Percentiles rank a stretch among this genome's conserved stretches.
These are phyloP conservation scores for Macrobrachium nipponense DNA, from an alignment of 1,140 invertebrate species.

Conservation along the genomic window DNA sequence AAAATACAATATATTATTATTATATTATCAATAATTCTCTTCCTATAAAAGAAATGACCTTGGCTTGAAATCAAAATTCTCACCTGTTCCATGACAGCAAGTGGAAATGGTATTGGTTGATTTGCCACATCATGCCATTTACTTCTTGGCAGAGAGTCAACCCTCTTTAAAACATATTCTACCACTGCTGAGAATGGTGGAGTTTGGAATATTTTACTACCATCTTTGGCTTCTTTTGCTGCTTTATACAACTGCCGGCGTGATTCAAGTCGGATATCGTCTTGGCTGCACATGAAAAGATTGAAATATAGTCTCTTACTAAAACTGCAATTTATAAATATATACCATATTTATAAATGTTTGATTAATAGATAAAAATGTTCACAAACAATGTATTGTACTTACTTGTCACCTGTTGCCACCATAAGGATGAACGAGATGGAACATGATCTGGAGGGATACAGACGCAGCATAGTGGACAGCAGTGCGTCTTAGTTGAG, in stretches of 20 bases:
- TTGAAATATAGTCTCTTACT: constrained; percentile 64
- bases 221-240: constrained; percentile 68
- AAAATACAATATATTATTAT: no score
- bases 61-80: background rate
- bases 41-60: background rate
- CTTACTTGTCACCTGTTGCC: constrained; percentile 84
- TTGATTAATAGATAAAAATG: background rate
- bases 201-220: constrained; percentile 66
- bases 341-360: constrained; percentile 1
- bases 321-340: no score
- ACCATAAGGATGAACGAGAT: constrained; percentile 84
- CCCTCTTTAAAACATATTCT: constrained; percentile 76
- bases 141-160: constrained; percentile 73
- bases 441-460: constrained; percentile 82
- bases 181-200: constrained; percentile 77
- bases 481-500: constrained; percentile 82
- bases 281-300: constrained; percentile 73
- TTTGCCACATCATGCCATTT: constrained; percentile 75
- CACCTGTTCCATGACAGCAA: constrained; percentile 62
- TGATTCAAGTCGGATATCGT: constrained; percentile 81
- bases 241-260: constrained; percentile 78
- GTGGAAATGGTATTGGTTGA: constrained; percentile 76
- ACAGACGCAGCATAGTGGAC: constrained; percentile 85
- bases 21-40: background rate
- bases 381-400: constrained; percentile 37